Conservation (phyloP, 2,888 invertebrate genomes). For the Drosophila phalerata region DNA sequence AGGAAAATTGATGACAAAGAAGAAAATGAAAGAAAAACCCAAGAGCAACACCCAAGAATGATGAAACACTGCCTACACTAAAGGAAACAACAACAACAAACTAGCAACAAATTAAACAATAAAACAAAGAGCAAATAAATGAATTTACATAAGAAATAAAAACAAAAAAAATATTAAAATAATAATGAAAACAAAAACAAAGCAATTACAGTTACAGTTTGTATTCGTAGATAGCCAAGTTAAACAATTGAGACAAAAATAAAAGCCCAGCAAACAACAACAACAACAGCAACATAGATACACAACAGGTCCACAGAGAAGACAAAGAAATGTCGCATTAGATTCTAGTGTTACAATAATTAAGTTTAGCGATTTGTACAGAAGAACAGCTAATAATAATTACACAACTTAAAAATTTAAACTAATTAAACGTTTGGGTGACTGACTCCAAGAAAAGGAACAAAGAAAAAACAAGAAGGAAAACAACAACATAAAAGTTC, state of each 20-base stretch:
- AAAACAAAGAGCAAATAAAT: conserved; percentile 76
- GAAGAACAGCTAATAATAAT: conserved; percentile 19
- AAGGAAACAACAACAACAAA: conserved; percentile 41
- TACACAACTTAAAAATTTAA: conserved; percentile 13
- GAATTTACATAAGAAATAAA: conserved; percentile 63
- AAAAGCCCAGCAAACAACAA: conserved; percentile 19
- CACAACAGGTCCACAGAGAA: conserved; percentile 29
- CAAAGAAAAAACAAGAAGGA: not conserved
- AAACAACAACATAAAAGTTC: conserved; percentile 55
- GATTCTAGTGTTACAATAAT: conserved; percentile 50
- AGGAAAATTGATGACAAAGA: conserved; percentile 14
- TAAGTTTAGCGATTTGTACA: conserved; percentile 53
- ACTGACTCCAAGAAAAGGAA: conserved; percentile 25
- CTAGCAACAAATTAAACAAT: conserved; percentile 77
- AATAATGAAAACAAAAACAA: conserved; percentile 16
- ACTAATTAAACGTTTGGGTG: conserved; percentile 47
- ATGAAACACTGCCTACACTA: conserved; percentile 73
- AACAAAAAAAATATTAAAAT: conserved; percentile 10
- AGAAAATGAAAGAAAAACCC: conserved; percentile 33
- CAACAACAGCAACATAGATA: conserved; percentile 6
- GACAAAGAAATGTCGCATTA: conserved; percentile 27
- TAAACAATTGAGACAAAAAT: conserved; percentile 60
- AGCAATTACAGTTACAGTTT: conserved; percentile 57
- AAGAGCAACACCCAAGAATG: conserved; percentile 53
- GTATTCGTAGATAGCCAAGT: conserved; percentile 75